Base-by-base conservation (phyloP, 2,888 invertebrate species). In the Helicoverpa assulta region DNA sequence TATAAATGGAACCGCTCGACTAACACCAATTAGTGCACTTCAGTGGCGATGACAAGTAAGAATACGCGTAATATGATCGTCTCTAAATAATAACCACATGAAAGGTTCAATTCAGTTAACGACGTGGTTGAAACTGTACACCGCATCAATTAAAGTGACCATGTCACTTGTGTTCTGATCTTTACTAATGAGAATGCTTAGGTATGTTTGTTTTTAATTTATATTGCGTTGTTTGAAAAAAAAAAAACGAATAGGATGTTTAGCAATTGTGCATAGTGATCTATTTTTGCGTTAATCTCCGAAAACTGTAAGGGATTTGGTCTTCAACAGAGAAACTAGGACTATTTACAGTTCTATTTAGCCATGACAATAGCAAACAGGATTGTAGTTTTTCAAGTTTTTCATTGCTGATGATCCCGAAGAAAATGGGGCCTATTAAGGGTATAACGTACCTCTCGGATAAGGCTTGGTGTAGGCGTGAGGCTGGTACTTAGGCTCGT, bases 401-500 rank as follows among this genome's bases (percentile, higher is more conserved):
- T 18, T n/a, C 3, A 18, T 8, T 50, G 2, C 50, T 7, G 50
- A 18, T n/a, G 18, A 8, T 50, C 7, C n/a, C 16, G n/a, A 47
- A 47, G n/a, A 47, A 16, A 6, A 16, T 2, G n/a, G 47, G n/a
- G 5, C 6, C 5, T 12, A 47, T 21, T 21, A 7, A 14, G 5
- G 6, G 26, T n/a, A 58, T 64, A 8, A 79, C 95, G 96, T 82
- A 97, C 97, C 96, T 96, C 97, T 96, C 70, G 97, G 96, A 91
- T 97, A 98, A 86, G 96, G 97, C 94, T 97, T 97, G 89, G 96
- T 96, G 90, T 97, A 97, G 76, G 96, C 96, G 85, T 96, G 96
- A 62, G 97, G 97, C 88, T 97, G 97, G 93, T 97, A 98, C 91
- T 98, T 98, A 87, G 97, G 96, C 89, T 97, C 97, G 89, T 96